Conservation (phyloP, 2,888 invertebrate genomes). For the Diarsia mendica region DNA sequence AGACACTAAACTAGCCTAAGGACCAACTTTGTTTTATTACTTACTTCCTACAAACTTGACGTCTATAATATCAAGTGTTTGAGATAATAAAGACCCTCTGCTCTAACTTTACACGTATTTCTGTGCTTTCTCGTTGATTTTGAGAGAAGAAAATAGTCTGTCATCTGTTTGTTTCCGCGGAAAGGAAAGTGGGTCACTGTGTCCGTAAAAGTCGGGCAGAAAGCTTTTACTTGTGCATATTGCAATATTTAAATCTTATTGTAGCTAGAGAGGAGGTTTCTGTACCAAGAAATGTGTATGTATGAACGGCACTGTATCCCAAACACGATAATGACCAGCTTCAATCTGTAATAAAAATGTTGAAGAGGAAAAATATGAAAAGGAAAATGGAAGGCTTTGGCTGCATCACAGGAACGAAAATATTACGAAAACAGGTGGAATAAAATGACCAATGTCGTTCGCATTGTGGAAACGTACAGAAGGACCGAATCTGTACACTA, state of each 20-base stretch:
- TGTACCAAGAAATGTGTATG: constrained; percentile 9
- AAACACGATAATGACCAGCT: constrained; percentile 39
- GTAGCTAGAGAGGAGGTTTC: constrained; percentile 9
- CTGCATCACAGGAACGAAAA: constrained; percentile 34
- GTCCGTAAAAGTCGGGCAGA: constrained; percentile 30
- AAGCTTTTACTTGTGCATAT: constrained; percentile 51
- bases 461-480: neutral
- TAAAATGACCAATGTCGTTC: constrained; percentile 8
- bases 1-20: constrained; percentile 37
- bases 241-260: constrained; percentile 61
- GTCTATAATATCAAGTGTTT: constrained; percentile 44
- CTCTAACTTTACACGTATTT: constrained; percentile 35
- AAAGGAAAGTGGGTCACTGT: constrained; percentile 51
- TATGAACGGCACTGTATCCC: constrained; percentile 5
- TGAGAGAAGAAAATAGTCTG: constrained; percentile 30
- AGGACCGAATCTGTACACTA: neutral
- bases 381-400: constrained; percentile 16
- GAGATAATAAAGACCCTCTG: constrained; percentile 26
- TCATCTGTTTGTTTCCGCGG: constrained; percentile 45
- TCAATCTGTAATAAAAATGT: constrained; percentile 42
- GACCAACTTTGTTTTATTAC: constrained; percentile 48
- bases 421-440: neutral
- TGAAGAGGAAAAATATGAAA: constrained; percentile 27
- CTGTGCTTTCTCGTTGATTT: constrained; percentile 42
- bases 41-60: constrained; percentile 42